A percentile compares a stretch with the other conserved stretches of the same genome.
These are phyloP conservation scores for Paedocypris sp. DNA, from an alignment of 2,113 vertebrate species.

Conservation along the genomic window DNA sequence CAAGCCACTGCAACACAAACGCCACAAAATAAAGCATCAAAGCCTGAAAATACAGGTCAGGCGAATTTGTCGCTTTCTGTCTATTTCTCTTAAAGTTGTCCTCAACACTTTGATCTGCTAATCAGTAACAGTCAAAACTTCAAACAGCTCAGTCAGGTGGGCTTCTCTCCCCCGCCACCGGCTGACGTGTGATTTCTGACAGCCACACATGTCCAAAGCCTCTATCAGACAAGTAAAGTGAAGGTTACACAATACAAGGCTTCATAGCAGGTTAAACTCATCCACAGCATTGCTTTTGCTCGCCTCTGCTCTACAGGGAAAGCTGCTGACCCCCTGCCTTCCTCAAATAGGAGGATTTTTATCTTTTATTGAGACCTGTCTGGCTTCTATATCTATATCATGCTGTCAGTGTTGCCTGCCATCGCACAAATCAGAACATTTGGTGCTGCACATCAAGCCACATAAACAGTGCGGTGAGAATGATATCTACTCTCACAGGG, in stretches of 20 bases:
- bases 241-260: conserved; percentile 4
- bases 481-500: too few species aligned
- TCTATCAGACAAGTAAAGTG: conserved; percentile 12
- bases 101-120: conserved; percentile 14
- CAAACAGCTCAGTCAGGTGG: conserved; percentile 17
- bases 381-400: neutral
- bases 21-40: conserved; percentile 29
- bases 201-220: conserved; percentile 12
- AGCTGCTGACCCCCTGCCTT: neutral
- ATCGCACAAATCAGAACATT: too few species aligned
- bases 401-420: neutral
- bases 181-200: conserved; percentile 1
- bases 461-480: too few species aligned
- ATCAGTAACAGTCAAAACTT: conserved; percentile 5
- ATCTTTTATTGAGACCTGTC: neutral
- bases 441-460: too few species aligned
- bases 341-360: neutral
- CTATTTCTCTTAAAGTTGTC: neutral
- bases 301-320: neutral
- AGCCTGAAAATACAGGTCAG: conserved; percentile 28
- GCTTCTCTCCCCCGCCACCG: neutral
- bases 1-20: too few species aligned
- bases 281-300: neutral
- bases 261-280: conserved; percentile 7
- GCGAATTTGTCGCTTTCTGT: conserved; percentile 20